Evolutionary conservation across 2,888 invertebrate species (phyloP), one percentile per base, ranked within the genome.

Genomic region (Drosophila fulvimacula): DNA sequence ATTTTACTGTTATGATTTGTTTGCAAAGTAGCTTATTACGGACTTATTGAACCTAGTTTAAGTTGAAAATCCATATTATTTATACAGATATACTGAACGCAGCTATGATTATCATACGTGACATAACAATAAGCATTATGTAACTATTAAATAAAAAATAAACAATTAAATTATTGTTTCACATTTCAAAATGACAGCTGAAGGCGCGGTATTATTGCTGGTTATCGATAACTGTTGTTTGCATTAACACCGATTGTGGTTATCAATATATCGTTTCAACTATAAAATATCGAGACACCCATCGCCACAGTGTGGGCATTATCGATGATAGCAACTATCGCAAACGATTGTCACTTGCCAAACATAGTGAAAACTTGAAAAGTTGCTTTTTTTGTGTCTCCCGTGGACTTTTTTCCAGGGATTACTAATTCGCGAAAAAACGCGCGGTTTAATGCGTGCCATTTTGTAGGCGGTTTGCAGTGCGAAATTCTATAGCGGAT

Each of bases 351-450:
- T 69, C 76, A 73, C 79, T 77, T 63, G 62, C 77, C 75, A 77
- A 77, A 77, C 79, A 77, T 69, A 74, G 79, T 88, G 84, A 88
- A 88, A 89, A 88, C 88, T 87, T 80, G 88, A 83, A 84, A 84
- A 76, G 81, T 82, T 81, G 74, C 68, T 64, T 69, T 76, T 76
- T 82, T 77, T 81, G 75, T 82, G 82, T 82, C 82, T 79, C 79
- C 83, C 84, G 82, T 85, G 78, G 85, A 85, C 71, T 85, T 82
- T 82, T 85, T 82, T 80, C 82, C 82, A 74, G 87, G 87, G 82
- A 87, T 81, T 84, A 81, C 68, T 81, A 87, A 83, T 81, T 75
- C 79, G 81, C 71, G 57, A 71, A 70, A 73, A 75, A 77, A 67
- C 75, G 79, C 77, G 79, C 67, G 75, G 41, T 62, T 62, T 65